A percentile compares a stretch with the other conserved stretches of the same genome.
Conservation (phyloP, 2,113 vertebrate genomes). For the Prochilodus magdalenae region DNA sequence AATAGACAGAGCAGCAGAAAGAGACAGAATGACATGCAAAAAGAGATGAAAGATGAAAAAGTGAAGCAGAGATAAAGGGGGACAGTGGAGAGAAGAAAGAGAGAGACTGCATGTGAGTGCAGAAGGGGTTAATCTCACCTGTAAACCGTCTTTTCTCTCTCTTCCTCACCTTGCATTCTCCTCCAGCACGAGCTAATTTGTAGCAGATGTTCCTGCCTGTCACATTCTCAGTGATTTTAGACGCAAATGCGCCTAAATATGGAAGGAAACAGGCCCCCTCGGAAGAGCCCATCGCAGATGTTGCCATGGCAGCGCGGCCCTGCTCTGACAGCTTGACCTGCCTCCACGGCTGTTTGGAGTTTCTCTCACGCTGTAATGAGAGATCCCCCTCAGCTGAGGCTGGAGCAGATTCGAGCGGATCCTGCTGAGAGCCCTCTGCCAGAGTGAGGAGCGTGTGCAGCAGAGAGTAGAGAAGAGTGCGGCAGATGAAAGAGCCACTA, state of each 20-base stretch:
- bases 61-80: not conserved
- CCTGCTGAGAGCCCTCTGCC: not conserved
- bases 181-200: constrained; percentile 34
- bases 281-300: constrained; percentile 35
- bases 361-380: constrained; percentile 21
- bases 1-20: not conserved
- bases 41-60: not conserved
- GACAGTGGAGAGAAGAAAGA: not conserved
- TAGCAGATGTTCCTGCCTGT: constrained; percentile 40
- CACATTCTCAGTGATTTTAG: constrained; percentile 35
- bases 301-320: constrained; percentile 60
- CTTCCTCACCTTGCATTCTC: constrained; percentile 8
- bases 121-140: constrained; percentile 33
- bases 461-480: not conserved
- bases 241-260: constrained; percentile 50
- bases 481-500: not conserved
- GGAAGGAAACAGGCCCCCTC: constrained; percentile 37
- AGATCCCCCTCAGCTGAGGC: constrained; percentile 13
- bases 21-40: not conserved
- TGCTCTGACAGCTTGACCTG: constrained; percentile 53
- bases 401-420: constrained; percentile 23
- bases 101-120: not conserved
- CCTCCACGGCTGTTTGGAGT: constrained; percentile 38
- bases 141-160: constrained; percentile 1
- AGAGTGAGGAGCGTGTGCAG: not conserved